Percentiles rank a stretch among this genome's conserved stretches.
Conservation (phyloP, 2,113 vertebrate species). For the Sitta europaea region DNA sequence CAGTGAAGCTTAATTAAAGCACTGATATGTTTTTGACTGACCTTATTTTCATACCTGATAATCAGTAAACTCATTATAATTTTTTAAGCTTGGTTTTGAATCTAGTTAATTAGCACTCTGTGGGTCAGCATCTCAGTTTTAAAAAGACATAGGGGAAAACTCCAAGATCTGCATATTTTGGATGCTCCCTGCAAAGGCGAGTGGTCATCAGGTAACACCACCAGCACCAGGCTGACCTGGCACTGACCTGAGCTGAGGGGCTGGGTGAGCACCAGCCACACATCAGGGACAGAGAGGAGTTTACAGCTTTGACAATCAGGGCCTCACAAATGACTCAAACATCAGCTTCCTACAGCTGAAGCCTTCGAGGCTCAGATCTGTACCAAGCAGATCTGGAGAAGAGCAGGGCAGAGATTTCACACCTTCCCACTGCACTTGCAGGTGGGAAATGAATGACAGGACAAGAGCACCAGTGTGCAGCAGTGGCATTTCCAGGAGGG, state of each 20-base stretch:
- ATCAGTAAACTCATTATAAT: slow-evolving; percentile 51
- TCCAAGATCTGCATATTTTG: neutral
- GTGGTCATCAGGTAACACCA: neutral
- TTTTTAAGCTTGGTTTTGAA: slow-evolving; percentile 15
- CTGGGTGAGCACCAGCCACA: neutral
- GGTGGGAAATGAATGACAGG: neutral
- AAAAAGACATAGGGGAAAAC: neutral
- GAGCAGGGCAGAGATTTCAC: neutral
- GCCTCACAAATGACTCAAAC: neutral
- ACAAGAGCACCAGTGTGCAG: neutral
- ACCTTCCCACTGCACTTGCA: neutral
- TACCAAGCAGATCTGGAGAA: neutral
- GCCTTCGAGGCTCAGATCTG: neutral
- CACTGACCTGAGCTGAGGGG: neutral
- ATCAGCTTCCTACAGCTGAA: neutral
- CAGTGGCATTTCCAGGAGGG: neutral
- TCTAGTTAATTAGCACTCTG: neutral
- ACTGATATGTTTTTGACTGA: slow-evolving; percentile 57
- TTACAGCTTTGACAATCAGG: neutral
- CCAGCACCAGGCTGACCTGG: neutral
- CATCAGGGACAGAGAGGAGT: neutral
- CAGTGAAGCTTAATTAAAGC: slow-evolving; percentile 67
- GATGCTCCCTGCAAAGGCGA: neutral
- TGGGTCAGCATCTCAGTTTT: neutral
- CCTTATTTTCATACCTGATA: slow-evolving; percentile 69